Conservation (phyloP, 2,888 invertebrate genomes). For the Limnephilus rhombicus region DNA sequence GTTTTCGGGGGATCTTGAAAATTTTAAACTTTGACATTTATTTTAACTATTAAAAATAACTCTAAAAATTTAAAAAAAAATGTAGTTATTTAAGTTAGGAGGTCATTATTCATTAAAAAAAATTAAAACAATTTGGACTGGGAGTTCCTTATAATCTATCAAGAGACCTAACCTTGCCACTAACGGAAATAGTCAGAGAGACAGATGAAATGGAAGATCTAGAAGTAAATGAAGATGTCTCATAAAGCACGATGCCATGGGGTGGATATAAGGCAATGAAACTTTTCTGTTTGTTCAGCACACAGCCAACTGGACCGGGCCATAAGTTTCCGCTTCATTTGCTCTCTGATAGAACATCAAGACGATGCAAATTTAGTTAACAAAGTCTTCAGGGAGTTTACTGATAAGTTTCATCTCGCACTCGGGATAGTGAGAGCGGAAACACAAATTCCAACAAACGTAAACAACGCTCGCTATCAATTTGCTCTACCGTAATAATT, state of each 20-base stretch:
- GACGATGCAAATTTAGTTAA: constrained; percentile 33
- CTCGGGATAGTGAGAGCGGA: background rate
- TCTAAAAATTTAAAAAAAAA: no score
- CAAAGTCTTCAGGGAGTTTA: background rate
- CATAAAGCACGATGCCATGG: background rate
- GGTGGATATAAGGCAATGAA: background rate
- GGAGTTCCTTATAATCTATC: no score
- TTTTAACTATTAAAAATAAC: no score
- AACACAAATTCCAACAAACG: background rate
- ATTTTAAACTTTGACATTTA: no score
- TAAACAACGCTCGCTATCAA: background rate
- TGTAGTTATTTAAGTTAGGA: no score
- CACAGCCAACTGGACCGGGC: background rate
- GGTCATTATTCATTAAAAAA: no score
- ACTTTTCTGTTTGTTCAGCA: background rate
- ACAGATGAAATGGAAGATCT: background rate
- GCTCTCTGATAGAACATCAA: background rate
- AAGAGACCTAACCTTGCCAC: no score
- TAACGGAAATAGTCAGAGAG: background rate
- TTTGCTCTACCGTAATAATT: background rate
- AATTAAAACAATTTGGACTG: no score
- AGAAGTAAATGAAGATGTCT: background rate
- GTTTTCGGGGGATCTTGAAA: no score
- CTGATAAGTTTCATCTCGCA: background rate
- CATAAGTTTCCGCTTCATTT: constrained; percentile 2